Conservation (phyloP, 2,797 vertebrate genomes). For the Parotocinclus haroldoi region DNA sequence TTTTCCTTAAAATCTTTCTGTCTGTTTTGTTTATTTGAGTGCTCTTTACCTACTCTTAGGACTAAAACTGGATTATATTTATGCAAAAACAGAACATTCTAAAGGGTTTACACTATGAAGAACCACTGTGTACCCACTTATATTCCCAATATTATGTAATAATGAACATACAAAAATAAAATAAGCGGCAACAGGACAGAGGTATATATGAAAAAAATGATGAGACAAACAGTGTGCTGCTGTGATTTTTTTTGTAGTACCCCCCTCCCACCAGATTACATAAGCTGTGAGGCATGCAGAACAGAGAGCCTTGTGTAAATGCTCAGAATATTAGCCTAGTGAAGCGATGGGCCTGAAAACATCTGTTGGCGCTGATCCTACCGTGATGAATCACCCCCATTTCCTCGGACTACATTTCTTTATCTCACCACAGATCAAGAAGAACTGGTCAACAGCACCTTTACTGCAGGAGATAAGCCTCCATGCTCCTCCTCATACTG, state of each 20-base stretch:
- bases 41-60: too few species aligned
- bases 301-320: constrained; percentile 27
- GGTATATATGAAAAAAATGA: constrained; percentile 10
- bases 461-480: background rate
- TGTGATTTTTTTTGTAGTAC: constrained; percentile 19
- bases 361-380: constrained; percentile 43
- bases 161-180: background rate
- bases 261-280: constrained; percentile 38
- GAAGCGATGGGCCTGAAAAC: constrained; percentile 28
- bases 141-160: background rate
- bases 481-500: background rate
- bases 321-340: constrained; percentile 41
- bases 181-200: background rate
- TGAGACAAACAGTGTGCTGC: constrained; percentile 3
- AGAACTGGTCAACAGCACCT: constrained; percentile 15
- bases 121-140: background rate
- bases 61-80: too few species aligned
- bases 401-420: constrained; percentile 31
- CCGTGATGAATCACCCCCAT: constrained; percentile 44
- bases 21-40: too few species aligned
- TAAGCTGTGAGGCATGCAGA: constrained; percentile 37
- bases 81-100: too few species aligned
- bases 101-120: too few species aligned
- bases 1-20: too few species aligned
- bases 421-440: constrained; percentile 5